phyloP scores from a whole-genome alignment of 2,888 invertebrate species.

The Xylophagus ater region DNA sequence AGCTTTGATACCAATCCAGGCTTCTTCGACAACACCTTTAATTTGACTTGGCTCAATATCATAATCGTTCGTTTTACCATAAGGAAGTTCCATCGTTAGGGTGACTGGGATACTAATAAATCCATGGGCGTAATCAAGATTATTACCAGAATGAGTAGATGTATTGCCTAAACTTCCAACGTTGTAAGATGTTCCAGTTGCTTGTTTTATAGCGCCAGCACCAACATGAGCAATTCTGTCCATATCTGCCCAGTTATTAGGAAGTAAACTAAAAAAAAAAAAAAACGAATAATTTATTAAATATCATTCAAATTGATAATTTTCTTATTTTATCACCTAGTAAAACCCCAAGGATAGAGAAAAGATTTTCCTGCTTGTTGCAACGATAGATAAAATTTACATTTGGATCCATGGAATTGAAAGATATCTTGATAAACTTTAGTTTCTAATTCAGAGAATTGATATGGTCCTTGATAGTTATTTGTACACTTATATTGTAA shows the following conservation, averaged over 20 bases:
- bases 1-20: conserved; percentile 42
- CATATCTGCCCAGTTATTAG: conserved; percentile 36
- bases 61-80: conserved; percentile 46
- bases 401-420: conserved; percentile 16
- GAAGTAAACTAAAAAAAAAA: conserved; percentile 26
- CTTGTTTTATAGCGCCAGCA: conserved; percentile 30
- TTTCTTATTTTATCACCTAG: conserved; percentile 27
- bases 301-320: conserved; percentile 5
- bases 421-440: conserved; percentile 12
- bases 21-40: conserved; percentile 45
- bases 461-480: conserved; percentile 36
- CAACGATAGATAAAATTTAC: conserved; percentile 23
- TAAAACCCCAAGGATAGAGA: conserved; percentile 35
- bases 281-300: not conserved
- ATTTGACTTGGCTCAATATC: conserved; percentile 46
- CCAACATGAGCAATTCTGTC: conserved; percentile 34
- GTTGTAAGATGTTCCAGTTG: conserved; percentile 34
- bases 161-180: conserved; percentile 38
- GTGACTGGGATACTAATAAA: conserved; percentile 45
- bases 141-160: conserved; percentile 48
- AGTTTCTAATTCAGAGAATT: conserved; percentile 50
- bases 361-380: conserved; percentile 26
- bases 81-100: conserved; percentile 55
- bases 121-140: conserved; percentile 54
- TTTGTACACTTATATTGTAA: conserved; percentile 5